Evolutionary conservation across 2,888 invertebrate species (phyloP), one percentile per base, ranked within the genome.

Genomic region (Morpho achilles): DNA sequence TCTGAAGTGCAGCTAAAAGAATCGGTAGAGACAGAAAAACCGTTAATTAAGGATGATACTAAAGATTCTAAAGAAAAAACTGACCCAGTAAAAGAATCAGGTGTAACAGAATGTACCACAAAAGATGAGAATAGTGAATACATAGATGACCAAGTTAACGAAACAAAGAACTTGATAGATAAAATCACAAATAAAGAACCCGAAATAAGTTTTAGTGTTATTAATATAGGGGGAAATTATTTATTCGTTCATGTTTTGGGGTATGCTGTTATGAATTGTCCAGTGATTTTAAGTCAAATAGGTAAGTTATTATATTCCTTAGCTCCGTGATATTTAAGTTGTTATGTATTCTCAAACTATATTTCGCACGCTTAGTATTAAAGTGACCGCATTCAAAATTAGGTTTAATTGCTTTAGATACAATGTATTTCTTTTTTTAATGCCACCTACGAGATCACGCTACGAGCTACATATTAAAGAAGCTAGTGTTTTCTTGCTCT

Each of bases 191-290:
- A 46, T 42, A 47, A 42, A 59, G 62, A 70, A 23, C 59, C 66
- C 50, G 79, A 77, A 61, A 71, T 75, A 7, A 75, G 68, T 52
- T 74, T 85, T 70, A 87, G 86, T 61, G 67, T 91, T 1, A 85
- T 91, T 7, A 87, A 84, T 53, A 90, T 93, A 23, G 87, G 92
- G 7, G 78, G 88, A 0, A 92, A 91, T 66, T 85, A 93, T 73
- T 69, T 93, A 52, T 67, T 91, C 50, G 88, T 92, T 0, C 90
- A 93, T 66, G 65, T 89, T 0, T 70, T 93, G 69, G 94, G 95
- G 0, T 91, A 87, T 59, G 76, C 70, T 10, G 79, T 84, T 16
- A 87, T 88, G 89, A 84, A 84, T 69, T 82, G 81, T 0, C 89
- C 91, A 0, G 61, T 75, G 16, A 22, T 85, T n/a, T 77, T 91